Conservation (phyloP, 2,797 vertebrate genomes). For the Furcifer pardalis region DNA sequence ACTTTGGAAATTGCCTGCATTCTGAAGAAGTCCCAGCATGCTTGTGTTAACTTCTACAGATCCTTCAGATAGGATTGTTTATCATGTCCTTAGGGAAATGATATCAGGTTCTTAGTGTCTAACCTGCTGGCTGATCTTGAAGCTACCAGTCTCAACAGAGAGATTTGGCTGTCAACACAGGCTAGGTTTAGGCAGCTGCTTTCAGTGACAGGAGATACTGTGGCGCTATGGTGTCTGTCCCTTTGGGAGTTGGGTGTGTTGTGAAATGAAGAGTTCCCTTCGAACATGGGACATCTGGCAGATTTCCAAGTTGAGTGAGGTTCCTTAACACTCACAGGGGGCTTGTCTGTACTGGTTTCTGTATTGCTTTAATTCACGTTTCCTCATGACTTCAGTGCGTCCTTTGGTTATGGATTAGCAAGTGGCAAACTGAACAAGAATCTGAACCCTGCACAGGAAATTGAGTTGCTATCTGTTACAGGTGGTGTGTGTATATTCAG, state of each 20-base stretch:
- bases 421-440: neutral
- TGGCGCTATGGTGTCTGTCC: neutral
- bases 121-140: slow-evolving; percentile 8
- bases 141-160: slow-evolving; percentile 1
- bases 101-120: neutral
- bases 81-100: slow-evolving; percentile 12
- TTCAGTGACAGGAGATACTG: neutral
- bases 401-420: neutral
- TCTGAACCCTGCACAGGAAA: neutral
- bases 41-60: neutral
- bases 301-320: neutral
- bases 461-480: neutral
- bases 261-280: neutral
- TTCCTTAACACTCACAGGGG: neutral
- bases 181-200: neutral
- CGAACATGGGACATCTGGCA: neutral
- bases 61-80: slow-evolving; percentile 11
- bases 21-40: neutral
- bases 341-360: neutral
- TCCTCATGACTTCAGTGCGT: neutral
- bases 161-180: neutral
- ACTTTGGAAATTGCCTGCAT: neutral
- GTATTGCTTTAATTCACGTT: neutral
- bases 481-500: no score
- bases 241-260: neutral